Evolutionary conservation across 2,797 vertebrate genomes (phyloP).

Genomic region (Sebastes cheni): DNA sequence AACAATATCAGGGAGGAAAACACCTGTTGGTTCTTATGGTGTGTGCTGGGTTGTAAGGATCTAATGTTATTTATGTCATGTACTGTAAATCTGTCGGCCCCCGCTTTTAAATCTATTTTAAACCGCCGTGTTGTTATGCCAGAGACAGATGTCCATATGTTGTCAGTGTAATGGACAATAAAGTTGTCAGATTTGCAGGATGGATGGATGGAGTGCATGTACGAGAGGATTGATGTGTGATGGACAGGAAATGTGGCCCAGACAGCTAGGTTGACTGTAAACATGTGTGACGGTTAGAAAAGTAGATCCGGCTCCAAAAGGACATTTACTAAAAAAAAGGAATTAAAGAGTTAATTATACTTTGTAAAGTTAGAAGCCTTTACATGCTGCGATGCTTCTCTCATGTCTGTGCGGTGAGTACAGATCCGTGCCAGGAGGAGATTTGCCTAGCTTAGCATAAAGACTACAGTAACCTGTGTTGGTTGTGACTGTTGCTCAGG

Average conservation of each 20-base stretch:
- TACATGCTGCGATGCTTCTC: not conserved
- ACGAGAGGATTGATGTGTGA: not conserved
- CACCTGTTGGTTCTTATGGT: conserved; percentile 34
- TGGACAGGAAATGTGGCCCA: not conserved
- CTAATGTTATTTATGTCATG: conserved; percentile 34
- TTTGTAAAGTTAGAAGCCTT: not conserved
- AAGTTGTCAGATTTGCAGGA: conserved; percentile 51
- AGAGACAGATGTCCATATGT: conserved; percentile 15
- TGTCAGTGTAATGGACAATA: conserved; percentile 42
- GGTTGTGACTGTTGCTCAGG: not conserved
- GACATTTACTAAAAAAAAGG: too few relatives aligned
- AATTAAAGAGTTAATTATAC: not conserved
- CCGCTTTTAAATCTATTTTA: conserved; percentile 52
- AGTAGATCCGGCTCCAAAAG: not conserved
- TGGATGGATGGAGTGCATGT: not conserved
- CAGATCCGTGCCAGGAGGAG: too few relatives aligned
- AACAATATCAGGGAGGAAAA: not conserved
- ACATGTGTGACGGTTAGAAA: not conserved
- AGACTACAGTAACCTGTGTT: not conserved
- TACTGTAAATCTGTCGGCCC: conserved; percentile 56
- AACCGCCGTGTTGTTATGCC: not conserved
- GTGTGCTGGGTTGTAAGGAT: not conserved
- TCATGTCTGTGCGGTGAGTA: too few relatives aligned
- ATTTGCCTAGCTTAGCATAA: not conserved
- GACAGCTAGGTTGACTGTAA: not conserved